Evolutionary conservation across 1,140 invertebrate species (phyloP), one percentile per base, ranked within the genome.

Genomic region (Drosophila seguyi): DNA sequence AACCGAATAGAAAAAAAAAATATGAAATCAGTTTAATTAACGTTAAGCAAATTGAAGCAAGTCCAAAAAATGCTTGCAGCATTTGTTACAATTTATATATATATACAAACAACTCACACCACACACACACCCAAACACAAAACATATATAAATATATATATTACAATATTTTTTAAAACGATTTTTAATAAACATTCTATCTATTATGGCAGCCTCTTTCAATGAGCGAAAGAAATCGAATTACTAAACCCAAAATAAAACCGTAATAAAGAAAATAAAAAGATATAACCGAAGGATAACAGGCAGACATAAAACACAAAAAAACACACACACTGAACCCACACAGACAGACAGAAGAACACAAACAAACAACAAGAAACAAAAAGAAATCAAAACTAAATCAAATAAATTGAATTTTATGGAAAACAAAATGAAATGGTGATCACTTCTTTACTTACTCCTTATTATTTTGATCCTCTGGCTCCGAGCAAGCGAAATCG

Each of bases 101-200:
- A 72, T 48, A 48, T 6, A 48, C 16, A 27, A n/a, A n/a, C 11
- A 34, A 34, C 45, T 48, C 27, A 18, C n/a, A 13, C 16, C 29
- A 52, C 25, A 16, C 13, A 34, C 16, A 52, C 18, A 36, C 50
- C 8, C n/a, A 36, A 13, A 38, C 14, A 55, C 13, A 16, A 16
- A 3, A 22, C 61, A 79, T 61, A 78, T 71, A 87, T 44, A 85
- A 47, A 83, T 75, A 86, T 76, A 86, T 82, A 86, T 82, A 75
- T 82, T 75, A 71, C 66, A 82, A 78, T 77, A 77, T 78, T 78
- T 78, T 78, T 78, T 78, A 87, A 86, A 87, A 36, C 75, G 56
- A 79, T 84, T 88, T 88, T 88, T 88, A 88, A 87, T 87, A 87
- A 87, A 88, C 76, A 90, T 88, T 87, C 84, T 87, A 80, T 55